Percentiles rank a stretch among this genome's conserved stretches.
phyloP scores from a whole-genome alignment of 2,797 vertebrate species.

The Anabacerthia variegaticeps region DNA sequence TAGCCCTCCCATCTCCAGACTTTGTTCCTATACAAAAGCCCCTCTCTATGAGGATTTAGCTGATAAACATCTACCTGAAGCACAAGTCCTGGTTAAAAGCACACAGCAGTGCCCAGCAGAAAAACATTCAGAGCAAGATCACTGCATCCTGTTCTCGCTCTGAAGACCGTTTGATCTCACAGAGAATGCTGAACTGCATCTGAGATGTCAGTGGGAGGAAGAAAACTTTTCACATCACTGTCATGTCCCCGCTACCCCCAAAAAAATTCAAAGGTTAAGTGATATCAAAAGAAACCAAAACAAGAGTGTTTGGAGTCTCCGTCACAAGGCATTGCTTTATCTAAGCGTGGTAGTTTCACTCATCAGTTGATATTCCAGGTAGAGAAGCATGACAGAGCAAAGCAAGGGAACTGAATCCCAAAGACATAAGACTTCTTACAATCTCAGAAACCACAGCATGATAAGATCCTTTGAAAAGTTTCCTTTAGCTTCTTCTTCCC shows the following conservation, averaged over 20 bases:
- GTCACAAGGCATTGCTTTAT: neutral
- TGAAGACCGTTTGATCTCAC: neutral
- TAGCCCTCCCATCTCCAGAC: neutral
- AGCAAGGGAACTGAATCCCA: neutral
- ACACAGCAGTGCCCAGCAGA: neutral
- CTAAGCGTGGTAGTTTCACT: neutral
- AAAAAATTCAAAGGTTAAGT: neutral
- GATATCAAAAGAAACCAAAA: neutral
- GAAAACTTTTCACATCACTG: neutral
- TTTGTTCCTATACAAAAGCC: neutral
- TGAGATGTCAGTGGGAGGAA: neutral
- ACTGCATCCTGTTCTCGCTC: neutral
- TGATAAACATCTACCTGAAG: neutral
- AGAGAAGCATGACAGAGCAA: neutral
- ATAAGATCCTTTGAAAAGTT: neutral
- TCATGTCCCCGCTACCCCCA: too few relatives aligned
- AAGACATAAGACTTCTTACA: neutral
- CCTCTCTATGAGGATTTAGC: neutral
- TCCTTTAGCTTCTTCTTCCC: neutral
- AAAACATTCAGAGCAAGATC: neutral
- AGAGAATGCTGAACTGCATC: neutral
- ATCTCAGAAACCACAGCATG: neutral
- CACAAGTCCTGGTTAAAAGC: neutral
- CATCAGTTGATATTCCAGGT: neutral
- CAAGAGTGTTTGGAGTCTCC: neutral